Evolutionary conservation across 2,113 vertebrate species (phyloP), one percentile per base, ranked within the genome.

Genomic region (Atrichornis clamosus): DNA sequence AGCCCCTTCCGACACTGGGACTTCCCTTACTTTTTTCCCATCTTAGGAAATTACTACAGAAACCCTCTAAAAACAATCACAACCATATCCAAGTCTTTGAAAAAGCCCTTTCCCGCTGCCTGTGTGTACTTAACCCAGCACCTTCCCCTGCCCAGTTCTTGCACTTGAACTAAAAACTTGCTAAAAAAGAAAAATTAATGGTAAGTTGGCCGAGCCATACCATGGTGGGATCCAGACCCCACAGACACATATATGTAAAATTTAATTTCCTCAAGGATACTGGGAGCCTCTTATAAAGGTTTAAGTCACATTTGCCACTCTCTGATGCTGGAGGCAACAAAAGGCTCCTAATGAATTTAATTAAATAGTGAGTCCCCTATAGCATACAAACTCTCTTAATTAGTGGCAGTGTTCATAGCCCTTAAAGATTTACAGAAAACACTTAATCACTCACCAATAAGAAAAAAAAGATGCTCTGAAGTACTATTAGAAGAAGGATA

Each of bases 381-480:
- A 94, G 91, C 93, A 84, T 16, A 63, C 32, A 79, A 81, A 88
- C 56, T 58, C 32, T 69, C 89, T 84, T 87, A 90, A 93, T 92
- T 65, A 83, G 47, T 6, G 15, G 32, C 22, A 32, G 37, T 1
- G 0, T 72, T 82, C 63, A 32, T 13, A 26, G 39, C 69, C 74
- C 75, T 77, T 70, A 32, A 87, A 78, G 74, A 68, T 63, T 62
- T 58, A 84, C 1, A 12, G 70, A 86, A 93, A 93, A 83, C 46
- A 55, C 24, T 77, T 72, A 60, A 19, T 65, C 2, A 2, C 39
- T 65, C 18, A 39, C 81, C 24, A 50, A 63, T 12, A 11, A 53
- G 3, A 32, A 28, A 47, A 33, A 11, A 22, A 80, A 69, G 62
- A 50, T 8, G 12, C 22, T 50, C 69, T 28, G 14, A 73, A 81